Evolutionary conservation across 2,113 vertebrate genomes (phyloP).

Genomic region (Falco punctatus): DNA sequence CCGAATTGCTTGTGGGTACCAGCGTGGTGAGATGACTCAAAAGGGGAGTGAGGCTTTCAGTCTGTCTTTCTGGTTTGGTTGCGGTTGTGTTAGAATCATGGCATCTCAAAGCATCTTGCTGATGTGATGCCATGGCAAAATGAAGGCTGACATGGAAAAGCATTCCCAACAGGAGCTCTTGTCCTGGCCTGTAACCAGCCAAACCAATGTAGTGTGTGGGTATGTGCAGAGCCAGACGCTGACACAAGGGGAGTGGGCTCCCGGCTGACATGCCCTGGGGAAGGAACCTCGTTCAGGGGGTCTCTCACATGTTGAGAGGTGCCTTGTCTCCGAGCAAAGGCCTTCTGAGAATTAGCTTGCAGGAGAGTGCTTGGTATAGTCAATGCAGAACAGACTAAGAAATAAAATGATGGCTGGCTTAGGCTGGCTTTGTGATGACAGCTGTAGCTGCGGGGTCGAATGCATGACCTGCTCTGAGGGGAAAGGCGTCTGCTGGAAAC

Average conservation of each 20-base stretch:
- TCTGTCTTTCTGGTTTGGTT: not conserved
- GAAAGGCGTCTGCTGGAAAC: not conserved
- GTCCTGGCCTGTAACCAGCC: not conserved
- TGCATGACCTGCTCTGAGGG: not conserved
- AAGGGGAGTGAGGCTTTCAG: not conserved
- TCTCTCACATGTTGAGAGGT: fast-evolving
- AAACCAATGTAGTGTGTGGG: too few species aligned
- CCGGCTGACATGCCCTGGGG: not conserved
- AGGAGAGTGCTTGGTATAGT: not conserved
- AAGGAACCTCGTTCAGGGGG: not conserved
- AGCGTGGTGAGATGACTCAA: not conserved
- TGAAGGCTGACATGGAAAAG: not conserved
- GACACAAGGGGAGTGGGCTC: not conserved
- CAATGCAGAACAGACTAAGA: not conserved
- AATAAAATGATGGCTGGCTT: not conserved
- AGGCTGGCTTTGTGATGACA: not conserved
- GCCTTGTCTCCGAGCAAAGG: not conserved
- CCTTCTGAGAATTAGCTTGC: not conserved
- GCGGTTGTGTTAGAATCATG: not conserved
- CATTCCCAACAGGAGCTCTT: not conserved
- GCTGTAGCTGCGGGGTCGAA: not conserved
- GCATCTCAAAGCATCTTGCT: not conserved
- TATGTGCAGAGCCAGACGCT: not conserved
- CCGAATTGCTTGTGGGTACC: not conserved
- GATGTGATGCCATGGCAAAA: not conserved